Percentiles rank a stretch among this genome's conserved stretches.
phyloP scores from a whole-genome alignment of 2,113 vertebrate genomes.

The Mugil cephalus region DNA sequence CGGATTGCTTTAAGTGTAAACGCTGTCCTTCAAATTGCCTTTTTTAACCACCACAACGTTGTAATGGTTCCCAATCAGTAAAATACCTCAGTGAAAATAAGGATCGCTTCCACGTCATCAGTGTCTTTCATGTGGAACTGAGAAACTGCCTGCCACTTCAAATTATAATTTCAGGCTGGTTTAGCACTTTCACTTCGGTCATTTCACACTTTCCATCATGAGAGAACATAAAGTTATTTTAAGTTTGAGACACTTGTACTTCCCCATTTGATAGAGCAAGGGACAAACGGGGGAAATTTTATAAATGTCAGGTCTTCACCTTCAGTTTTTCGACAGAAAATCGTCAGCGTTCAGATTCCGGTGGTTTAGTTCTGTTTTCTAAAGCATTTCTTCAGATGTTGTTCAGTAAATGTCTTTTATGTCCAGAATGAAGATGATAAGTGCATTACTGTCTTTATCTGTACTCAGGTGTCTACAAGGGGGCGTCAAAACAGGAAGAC shows the following conservation, averaged over 20 bases:
- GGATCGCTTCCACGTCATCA: neutral
- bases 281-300: slow-evolving; percentile 11
- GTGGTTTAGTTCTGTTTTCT: slow-evolving; percentile 12
- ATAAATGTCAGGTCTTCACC: slow-evolving; percentile 1
- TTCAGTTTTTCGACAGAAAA: slow-evolving; percentile 30
- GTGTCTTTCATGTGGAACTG: slow-evolving; percentile 1
- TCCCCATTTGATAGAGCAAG: slow-evolving; percentile 46
- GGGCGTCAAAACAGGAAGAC: slow-evolving; percentile 93
- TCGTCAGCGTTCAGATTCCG: neutral
- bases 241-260: slow-evolving; percentile 30
- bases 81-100: slow-evolving; percentile 1
- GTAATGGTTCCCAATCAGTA: neutral
- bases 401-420: neutral
- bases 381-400: neutral
- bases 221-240: slow-evolving; percentile 35
- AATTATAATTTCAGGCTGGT: neutral
- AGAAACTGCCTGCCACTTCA: neutral
- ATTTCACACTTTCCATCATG: slow-evolving; percentile 11
- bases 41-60: neutral
- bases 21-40: neutral
- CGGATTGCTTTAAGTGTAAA: neutral
- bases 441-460: neutral
- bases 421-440: neutral
- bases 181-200: slow-evolving; percentile 28
- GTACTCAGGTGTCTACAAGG: slow-evolving; percentile 92